Base-by-base conservation (phyloP, 2,797 vertebrate species). In the Jordanella pulchra region DNA sequence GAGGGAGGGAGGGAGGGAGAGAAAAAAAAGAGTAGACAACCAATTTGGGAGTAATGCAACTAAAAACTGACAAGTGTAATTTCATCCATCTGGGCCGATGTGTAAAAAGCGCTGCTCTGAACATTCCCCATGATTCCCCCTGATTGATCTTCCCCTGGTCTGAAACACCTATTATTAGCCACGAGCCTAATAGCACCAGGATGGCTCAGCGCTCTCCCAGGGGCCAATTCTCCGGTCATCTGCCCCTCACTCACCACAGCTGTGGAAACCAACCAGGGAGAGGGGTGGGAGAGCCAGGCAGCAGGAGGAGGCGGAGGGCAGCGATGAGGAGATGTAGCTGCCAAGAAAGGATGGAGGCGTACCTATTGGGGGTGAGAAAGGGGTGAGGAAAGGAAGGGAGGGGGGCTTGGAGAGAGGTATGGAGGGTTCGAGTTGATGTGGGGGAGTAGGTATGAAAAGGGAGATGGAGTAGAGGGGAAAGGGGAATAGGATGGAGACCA, bases 101-200 rank as follows among this genome's bases (percentile, higher is more conserved):
- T 94, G 94, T 95, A 93, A 95, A 95, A 95, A 94, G 92, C 89
- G 88, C 95, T 94, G 93, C 94, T 94, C 93, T 84, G 93, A 96
- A 95, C 93, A 94, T 94, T 93, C 93, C 93, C 93, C 92, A 92
- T 94, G 94, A 94, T 94, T 94, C 93, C 89, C 91, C 89, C 91
- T 95, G 95, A 96, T 96, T 95, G 94, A 95, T 95, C 95, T 95
- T 95, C 93, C 93, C 94, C 94, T 89, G 93, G 91, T 93, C 93
- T 94, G 93, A 96, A 95, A 95, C 94, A 95, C 93, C 95, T 95
- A 94, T 93, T 95, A 96, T 95, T 95, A 95, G 94, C 94, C 94
- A 94, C 93, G 91, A 93, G 95, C 92, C 94, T 95, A 96, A 95
- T 95, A 95, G 95, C 93, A 95, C 91, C 94, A 95, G 95, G 94